Evolutionary conservation across 1,140 invertebrate species (phyloP), one percentile per base, ranked within the genome.

Genomic region (Nasonia longicornis): DNA sequence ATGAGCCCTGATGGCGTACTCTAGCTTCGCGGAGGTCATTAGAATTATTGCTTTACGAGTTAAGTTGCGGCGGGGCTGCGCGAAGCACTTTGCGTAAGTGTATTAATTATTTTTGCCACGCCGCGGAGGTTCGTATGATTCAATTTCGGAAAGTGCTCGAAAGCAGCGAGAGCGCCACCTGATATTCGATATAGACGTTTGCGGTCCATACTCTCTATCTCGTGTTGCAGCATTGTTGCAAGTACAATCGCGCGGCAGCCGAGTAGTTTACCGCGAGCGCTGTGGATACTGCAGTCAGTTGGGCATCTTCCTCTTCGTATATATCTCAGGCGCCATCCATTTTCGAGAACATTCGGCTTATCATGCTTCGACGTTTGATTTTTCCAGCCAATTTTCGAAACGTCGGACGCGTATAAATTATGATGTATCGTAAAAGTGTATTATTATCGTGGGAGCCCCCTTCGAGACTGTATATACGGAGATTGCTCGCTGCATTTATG

Each of bases 91-190:
- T 69, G 26, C 29, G 35, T n/a, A 29, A 52, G 45, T 31, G 72
- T 58, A 74, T 74, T 42, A 74, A 74, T 74, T 74, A 74, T 73
- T 73, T 73, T 48, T 45, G 14, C 31, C 64, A 26, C 20, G 35
- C 35, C 26, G 38, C 38, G 38, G 38, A 42, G 38, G 38, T 2
- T 26, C 26, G 31, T 22, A 70, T 70, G 20, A 70, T 70, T 70
- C 69, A 70, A 70, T 70, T 70, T 70, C 31, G 35, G 8, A 70
- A 38, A 70, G 69, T 70, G 69, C 31, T 31, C 69, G 69, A 67
- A 67, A 22, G 64, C 64, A 26, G 22, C 26, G 38, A 11, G 38
- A 42, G 38, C 38, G 38, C 38, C 38, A 42, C 11, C 20, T 67
- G 64, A 70, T 35, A 70, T 70, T 70, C 35, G 38, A 70, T 67